These are phyloP conservation scores for Apodemus speciosus DNA, from an alignment of 2,113 vertebrate species.

Conservation along the genomic window DNA sequence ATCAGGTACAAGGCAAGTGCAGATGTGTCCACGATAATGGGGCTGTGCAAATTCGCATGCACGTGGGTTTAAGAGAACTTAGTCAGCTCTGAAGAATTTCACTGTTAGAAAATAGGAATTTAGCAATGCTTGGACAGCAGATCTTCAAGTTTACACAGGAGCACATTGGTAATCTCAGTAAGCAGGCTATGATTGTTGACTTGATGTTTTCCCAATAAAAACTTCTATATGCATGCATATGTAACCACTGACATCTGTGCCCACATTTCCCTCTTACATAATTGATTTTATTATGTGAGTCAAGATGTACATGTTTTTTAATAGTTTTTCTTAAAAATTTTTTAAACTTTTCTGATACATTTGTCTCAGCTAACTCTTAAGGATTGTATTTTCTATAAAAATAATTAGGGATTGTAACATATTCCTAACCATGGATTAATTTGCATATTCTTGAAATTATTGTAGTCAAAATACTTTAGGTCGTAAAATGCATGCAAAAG, in stretches of 20 bases:
- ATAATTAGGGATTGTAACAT: constrained; percentile 7
- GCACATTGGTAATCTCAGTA: not conserved
- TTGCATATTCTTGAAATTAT: constrained; percentile 10
- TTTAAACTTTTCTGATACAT: not conserved
- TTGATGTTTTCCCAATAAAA: not conserved
- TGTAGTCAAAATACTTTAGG: constrained; percentile 43
- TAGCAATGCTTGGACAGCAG: not conserved
- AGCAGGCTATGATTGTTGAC: not conserved
- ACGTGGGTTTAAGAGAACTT: constrained; percentile 33
- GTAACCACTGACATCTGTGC: not conserved
- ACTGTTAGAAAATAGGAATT: constrained; percentile 32
- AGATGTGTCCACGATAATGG: not conserved
- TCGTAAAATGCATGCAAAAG: not conserved
- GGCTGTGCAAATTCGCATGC: constrained; percentile 7
- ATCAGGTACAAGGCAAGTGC: not conserved
- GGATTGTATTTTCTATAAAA: not conserved
- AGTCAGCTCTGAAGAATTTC: constrained; percentile 51
- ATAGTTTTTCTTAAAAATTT: constrained; percentile 48
- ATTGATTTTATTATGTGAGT: constrained; percentile 46
- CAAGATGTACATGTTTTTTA: not conserved
- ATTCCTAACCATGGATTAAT: not conserved
- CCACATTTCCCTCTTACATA: constrained; percentile 11
- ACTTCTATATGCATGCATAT: not conserved
- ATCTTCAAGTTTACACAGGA: not conserved
- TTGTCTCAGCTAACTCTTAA: constrained; percentile 30